phyloP scores from a whole-genome alignment of 2,797 vertebrate genomes.

The Borostomias antarcticus region DNA sequence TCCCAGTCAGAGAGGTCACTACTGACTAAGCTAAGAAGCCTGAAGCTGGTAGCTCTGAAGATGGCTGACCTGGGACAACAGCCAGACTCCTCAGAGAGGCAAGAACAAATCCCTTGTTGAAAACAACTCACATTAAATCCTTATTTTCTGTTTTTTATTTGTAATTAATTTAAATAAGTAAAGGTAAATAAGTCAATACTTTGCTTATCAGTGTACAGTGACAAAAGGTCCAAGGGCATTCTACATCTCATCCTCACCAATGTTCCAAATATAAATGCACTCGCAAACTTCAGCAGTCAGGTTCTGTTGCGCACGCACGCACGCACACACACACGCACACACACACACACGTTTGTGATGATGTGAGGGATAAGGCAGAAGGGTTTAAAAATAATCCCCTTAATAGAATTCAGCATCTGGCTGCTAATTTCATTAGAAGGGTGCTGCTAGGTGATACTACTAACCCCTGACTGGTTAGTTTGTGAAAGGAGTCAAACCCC shows the following conservation, averaged over 20 bases:
- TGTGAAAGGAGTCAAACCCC: conserved; percentile 4
- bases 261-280: conserved; percentile 64
- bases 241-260: conserved; percentile 37
- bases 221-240: no score
- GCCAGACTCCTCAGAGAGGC: no score
- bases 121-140: no score
- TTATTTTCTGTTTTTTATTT: background rate
- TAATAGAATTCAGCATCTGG: conserved; percentile 10
- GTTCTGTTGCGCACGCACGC: conserved; percentile 44
- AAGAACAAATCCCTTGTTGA: no score
- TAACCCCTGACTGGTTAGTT: conserved; percentile 17
- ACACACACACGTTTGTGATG: background rate
- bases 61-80: no score
- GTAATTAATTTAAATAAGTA: conserved; percentile 5
- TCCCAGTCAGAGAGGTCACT: no score
- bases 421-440: conserved; percentile 20
- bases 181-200: no score
- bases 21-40: no score
- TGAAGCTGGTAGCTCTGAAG: no score
- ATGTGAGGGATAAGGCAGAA: background rate
- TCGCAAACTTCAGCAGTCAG: background rate
- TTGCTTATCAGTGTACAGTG: no score
- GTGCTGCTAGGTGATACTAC: background rate
- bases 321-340: conserved; percentile 33
- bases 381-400: conserved; percentile 9